A percentile compares a stretch with the other conserved stretches of the same genome.
phyloP scores from a whole-genome alignment of 2,113 vertebrate genomes.

The Symphodus melops region DNA sequence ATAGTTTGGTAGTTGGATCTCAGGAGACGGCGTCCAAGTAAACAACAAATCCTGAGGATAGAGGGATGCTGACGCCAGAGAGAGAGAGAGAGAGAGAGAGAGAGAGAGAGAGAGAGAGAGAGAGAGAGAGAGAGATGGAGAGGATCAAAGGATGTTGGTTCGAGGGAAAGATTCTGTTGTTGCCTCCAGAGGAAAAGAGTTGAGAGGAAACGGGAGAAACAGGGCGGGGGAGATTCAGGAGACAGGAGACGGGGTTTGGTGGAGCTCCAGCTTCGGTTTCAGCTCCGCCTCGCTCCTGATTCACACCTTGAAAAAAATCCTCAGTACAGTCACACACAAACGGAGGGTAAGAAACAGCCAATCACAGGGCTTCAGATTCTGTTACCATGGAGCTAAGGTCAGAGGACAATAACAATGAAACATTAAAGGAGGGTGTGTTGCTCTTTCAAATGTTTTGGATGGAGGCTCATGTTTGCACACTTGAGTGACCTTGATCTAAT shows the following conservation, averaged over 20 bases:
- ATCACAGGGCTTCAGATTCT: neutral
- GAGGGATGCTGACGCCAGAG: slow-evolving; percentile 3
- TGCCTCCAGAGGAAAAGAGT: slow-evolving; percentile 16
- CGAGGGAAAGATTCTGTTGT: slow-evolving; percentile 18
- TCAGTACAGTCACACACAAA: neutral
- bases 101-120: slow-evolving; percentile 22
- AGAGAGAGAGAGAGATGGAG: slow-evolving; percentile 8
- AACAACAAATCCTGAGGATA: slow-evolving; percentile 44
- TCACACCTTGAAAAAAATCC: slow-evolving; percentile 19
- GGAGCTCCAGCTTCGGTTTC: neutral
- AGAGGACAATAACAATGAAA: no score
- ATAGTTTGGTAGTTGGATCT: slow-evolving; percentile 32
- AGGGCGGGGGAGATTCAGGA: neutral
- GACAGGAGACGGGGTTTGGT: neutral
- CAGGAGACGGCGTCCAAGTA: slow-evolving; percentile 45
- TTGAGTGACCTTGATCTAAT: no score
- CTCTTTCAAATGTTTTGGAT: no score
- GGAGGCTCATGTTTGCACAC: no score
- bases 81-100: slow-evolving; percentile 20
- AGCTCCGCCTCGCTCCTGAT: neutral
- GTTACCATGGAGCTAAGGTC: no score
- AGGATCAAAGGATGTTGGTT: slow-evolving; percentile 49
- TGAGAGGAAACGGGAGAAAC: neutral
- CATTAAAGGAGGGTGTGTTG: no score
- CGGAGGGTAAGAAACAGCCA: neutral